These are phyloP conservation scores for Hippocampus kuda DNA, from an alignment of 2,797 vertebrate genomes.

Conservation along the genomic window DNA sequence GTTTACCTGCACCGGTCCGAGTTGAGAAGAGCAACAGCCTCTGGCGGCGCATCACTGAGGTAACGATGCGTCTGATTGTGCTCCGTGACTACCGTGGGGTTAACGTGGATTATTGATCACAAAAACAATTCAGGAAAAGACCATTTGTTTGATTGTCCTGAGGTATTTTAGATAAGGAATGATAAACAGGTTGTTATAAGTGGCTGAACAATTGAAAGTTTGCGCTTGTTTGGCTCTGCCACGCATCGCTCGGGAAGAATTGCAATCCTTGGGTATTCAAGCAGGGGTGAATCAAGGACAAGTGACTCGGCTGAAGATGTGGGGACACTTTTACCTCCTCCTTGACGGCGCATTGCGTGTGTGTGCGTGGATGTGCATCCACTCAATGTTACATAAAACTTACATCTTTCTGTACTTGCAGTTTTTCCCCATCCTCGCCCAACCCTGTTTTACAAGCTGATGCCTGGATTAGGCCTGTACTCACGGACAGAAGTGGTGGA, in stretches of 20 bases:
- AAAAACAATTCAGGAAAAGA: not conserved
- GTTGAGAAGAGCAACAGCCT: conserved; percentile 55
- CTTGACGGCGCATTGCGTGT: not conserved
- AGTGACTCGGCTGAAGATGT: not conserved
- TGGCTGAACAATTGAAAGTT: not conserved
- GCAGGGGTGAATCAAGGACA: conserved; percentile 5
- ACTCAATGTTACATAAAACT: not conserved
- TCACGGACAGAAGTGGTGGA: not conserved
- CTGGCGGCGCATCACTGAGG: conserved; percentile 50
- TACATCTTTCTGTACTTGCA: conserved; percentile 14
- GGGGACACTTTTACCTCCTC: not conserved
- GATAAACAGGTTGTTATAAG: not conserved
- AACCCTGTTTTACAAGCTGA: conserved; percentile 1
- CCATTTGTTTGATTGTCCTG: not conserved
- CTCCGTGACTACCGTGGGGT: not conserved
- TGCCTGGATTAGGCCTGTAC: too few species aligned
- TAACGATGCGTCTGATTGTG: conserved; percentile 35
- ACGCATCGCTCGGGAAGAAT: not conserved
- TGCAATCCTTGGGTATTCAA: not conserved
- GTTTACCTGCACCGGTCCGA: conserved; percentile 34
- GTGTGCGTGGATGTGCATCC: not conserved
- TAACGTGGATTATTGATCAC: not conserved
- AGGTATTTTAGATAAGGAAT: not conserved
- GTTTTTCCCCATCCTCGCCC: conserved; percentile 14
- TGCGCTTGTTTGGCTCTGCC: not conserved